A percentile compares a stretch with the other conserved stretches of the same genome.
Evolutionary conservation across 2,888 invertebrate species (phyloP).

Genomic region (Conus canariensis): DNA sequence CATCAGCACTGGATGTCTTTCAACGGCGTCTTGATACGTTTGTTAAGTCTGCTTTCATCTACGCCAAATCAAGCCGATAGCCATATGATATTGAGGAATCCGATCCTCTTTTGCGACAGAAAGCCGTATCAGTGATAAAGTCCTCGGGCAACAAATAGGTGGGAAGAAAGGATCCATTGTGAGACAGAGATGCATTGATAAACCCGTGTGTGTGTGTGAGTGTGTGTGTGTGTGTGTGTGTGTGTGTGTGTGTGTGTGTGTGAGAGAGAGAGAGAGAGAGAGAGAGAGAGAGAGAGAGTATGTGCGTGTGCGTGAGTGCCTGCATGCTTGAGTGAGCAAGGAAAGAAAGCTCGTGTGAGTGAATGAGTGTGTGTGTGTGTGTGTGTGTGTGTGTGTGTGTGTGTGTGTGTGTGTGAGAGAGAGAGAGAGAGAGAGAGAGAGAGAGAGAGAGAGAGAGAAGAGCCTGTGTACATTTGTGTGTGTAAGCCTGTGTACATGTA

Average conservation of each 20-base stretch:
- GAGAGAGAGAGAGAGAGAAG: neutral
- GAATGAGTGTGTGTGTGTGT: neutral
- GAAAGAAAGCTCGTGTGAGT: neutral
- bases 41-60: constrained; percentile 26
- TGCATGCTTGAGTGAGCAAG: neutral
- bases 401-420: neutral
- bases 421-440: neutral
- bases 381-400: constrained; percentile 10
- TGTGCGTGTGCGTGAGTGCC: constrained; percentile 1
- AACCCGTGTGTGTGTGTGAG: neutral
- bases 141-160: constrained; percentile 13
- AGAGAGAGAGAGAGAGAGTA: neutral
- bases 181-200: constrained; percentile 16
- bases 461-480: too few species aligned
- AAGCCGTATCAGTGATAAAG: constrained; percentile 1
- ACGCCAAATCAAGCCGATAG: constrained; percentile 13
- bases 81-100: constrained; percentile 2
- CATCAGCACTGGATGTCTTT: neutral
- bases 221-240: constrained; percentile 22
- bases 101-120: constrained; percentile 26
- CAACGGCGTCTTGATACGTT: constrained; percentile 3
- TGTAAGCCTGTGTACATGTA: too few species aligned
- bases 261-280: neutral
- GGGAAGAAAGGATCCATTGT: constrained; percentile 1
- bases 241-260: neutral